Base-by-base conservation (phyloP, 1,140 invertebrate species). In the Agrilus planipennis region DNA sequence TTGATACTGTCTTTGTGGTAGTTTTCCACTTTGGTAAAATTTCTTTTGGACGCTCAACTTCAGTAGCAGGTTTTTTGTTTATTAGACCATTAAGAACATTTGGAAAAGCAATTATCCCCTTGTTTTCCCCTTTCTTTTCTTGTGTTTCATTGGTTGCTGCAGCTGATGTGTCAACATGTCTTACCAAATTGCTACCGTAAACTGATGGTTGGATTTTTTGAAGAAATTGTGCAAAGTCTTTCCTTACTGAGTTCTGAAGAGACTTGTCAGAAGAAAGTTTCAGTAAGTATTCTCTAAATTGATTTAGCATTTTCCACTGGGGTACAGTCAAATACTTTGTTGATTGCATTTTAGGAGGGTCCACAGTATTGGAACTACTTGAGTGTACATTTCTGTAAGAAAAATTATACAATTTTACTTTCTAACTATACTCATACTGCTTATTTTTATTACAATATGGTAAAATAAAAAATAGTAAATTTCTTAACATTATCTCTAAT, bases 141-240 rank as follows among this genome's bases (percentile, higher is more conserved):
- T 15, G n/a, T 20, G 19, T 2, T 4, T n/a, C 7, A 3, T 35
- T 5, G 25, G 11, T n/a, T 12, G 28, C n/a, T 31, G 15, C 29
- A 5, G 7, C 15, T 12, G 9, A 10, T 31, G 12, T 12, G 15
- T 42, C 41, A 0, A 36, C 19, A 42, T 16, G 18, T 15, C 57
- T 16, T 22, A 57, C 42, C 21, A 55, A 45, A 7, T 55, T 47
- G 10, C 43, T 60, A 2, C 54, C 52, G 50, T 58, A 58, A 19
- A 62, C 48, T n/a, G 51, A 54, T 0, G 59, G 48, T 20, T 65
- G 63, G 43, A 63, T 54, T 38, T 63, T 70, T 45, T 73, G 65
- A 17, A 73, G 46, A 25, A 65, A 55, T 2, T 67, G 60, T 3
- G 66, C 50, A 63, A 71, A 71, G 43, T 74, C 65, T 48, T 69